Base-by-base conservation (phyloP, 2,113 vertebrate species). In the Addax nasomaculatus region DNA sequence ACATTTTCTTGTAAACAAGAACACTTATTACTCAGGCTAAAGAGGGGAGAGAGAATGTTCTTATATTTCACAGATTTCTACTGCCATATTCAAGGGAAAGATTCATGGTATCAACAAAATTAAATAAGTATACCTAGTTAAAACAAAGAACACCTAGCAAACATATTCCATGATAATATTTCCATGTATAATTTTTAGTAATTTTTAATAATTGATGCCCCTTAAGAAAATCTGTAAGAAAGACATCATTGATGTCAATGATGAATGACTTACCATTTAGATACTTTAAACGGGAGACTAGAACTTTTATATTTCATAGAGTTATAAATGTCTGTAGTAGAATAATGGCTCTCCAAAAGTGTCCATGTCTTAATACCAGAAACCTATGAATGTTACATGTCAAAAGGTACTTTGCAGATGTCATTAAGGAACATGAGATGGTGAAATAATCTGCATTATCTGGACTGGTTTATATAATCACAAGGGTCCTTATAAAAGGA, bases 161-260 rank as follows among this genome's bases (percentile, higher is more conserved):
- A 62, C 8, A 93, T 62, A 80, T 47, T 58, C 27, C n/a, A 60
- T 95, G 67, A 93, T 67, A 70, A 79, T 90, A 84, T 55, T 43
- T 23, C 13, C 16, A 1, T 43, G 6, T 62, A 29, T 84, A 55
- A 87, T 58, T 51, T 97, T 83, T 67, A 95, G 64, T 30, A 47
- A 86, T 55, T 49, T 96, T 81, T 73, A 95, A 58, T 33, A 55
- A 79, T 53, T 51, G 95, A 33, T 80, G 15, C 29, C 55, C 19
- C 67, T 93, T 81, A 16, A 84, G 81, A 92, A 93, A 45, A 79
- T n/a, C 57, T 91, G 16, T 91, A 91, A 85, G 15, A 97, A 97
- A 95, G 11, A 57, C 51, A 70, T 70, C 67, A 70, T 55, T 27
- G n/a, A 57, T 70, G 86, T 49, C 47, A 79, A 23, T 73, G 62